Evolutionary conservation across 2,113 vertebrate genomes (phyloP).

Genomic region (Menura novaehollandiae): DNA sequence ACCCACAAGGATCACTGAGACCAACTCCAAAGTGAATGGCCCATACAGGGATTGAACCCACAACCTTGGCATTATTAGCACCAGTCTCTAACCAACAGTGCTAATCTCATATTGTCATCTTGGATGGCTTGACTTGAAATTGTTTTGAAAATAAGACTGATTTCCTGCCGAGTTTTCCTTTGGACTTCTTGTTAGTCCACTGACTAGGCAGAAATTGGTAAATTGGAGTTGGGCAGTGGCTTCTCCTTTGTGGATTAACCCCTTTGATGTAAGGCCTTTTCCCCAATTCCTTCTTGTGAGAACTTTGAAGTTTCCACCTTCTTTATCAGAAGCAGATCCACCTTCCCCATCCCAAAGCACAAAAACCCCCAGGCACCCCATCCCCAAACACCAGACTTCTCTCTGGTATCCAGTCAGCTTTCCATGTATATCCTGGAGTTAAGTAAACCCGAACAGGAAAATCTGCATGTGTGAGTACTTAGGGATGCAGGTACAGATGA

Average conservation of each 20-base stretch:
- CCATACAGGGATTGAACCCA: no score
- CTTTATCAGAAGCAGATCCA: neutral
- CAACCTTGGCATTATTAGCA: neutral
- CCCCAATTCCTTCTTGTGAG: neutral
- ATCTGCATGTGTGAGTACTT: fast-evolving
- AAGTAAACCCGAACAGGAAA: neutral
- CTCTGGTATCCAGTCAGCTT: neutral
- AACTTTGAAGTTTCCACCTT: neutral
- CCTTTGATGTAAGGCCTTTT: neutral
- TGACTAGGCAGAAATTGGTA: neutral
- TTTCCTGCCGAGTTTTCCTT: neutral
- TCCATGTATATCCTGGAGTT: neutral
- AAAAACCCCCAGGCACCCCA: fast-evolving
- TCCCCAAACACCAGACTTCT: neutral
- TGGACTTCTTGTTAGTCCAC: neutral
- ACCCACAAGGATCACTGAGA: neutral
- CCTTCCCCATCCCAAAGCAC: neutral
- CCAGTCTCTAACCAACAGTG: neutral
- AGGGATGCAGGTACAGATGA: no score
- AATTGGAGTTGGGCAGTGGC: neutral
- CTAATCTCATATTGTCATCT: neutral
- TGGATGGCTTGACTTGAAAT: neutral
- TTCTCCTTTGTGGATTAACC: neutral
- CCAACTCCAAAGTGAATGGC: neutral
- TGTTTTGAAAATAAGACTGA: neutral